Base-by-base conservation (phyloP, 2,797 vertebrate species). In the Pangasius mekongensis region DNA sequence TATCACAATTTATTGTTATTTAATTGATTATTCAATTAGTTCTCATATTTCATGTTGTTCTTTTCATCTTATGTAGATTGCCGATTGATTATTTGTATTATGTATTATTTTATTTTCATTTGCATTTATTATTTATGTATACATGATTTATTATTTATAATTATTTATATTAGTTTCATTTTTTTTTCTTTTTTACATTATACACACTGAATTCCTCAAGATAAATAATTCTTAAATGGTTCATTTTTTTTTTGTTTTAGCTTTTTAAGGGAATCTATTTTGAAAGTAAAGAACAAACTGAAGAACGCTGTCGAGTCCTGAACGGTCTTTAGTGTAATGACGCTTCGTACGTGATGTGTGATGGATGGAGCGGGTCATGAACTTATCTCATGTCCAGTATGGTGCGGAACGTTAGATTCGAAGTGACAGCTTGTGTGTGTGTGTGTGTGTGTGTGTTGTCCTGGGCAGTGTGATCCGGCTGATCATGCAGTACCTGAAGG, bases 401-500 rank as follows among this genome's bases (percentile, higher is more conserved):
- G 20, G 43, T 43, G 36, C 4, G 36, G 30, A 58, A 80, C 2
- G 54, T 24, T 30, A 20, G 58, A 83, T 64, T 18, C n/a, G 36
- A 64, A n/a, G 22, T 83, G 56, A 64, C 80, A 47, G 60, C 33
- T 1, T 36, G n/a, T 78, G 76, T 78, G 49, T 33, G 18, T 52
- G 14, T 58, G 76, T 77, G 47, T 56, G n/a, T 22, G 52, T 58
- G 77, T 58, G 73, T 49, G 47, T 7, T 24, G 22, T 33, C 18
- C 1, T 2, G 60, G 10, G 18, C 94, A 99, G 98, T 73, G 98
- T 99, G 91, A 97, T 99, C 92, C 97, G 99, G 89, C 96, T 99
- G 69, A 99, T 99, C 52, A 99, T 99, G 99, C 99, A 99, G 91
- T 99, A 99, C 91, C 91, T 99, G 88, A 99, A 99, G 89, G 98